Percentiles rank a stretch among this genome's conserved stretches.
Evolutionary conservation across 2,113 vertebrate species (phyloP).

Genomic region (Sprattus sprattus): DNA sequence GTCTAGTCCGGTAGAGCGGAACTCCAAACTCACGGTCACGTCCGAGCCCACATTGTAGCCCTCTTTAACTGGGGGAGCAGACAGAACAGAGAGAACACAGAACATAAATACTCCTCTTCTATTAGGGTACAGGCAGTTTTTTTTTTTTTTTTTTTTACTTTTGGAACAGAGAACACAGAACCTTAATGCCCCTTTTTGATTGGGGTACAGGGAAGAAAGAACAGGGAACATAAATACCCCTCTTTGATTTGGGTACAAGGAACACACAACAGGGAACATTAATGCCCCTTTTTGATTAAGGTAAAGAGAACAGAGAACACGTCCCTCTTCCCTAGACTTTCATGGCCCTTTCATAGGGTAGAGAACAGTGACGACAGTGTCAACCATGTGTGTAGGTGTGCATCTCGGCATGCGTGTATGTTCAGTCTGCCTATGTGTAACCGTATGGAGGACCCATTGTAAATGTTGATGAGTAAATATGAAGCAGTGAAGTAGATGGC

Average conservation of each 20-base stretch:
- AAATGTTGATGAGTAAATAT: no score
- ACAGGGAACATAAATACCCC: not conserved
- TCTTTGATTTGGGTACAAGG: not conserved
- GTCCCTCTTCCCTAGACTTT: no score
- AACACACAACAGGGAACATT: not conserved
- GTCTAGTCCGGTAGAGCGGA: constrained; percentile 74
- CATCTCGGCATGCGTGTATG: not conserved
- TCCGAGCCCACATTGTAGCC: constrained; percentile 92
- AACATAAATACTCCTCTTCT: not conserved
- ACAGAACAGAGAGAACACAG: not conserved
- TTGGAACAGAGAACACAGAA: not conserved
- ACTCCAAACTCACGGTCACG: constrained; percentile 81
- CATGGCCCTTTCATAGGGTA: no score
- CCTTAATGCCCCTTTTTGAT: no score
- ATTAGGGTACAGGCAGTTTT: not conserved
- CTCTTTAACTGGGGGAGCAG: constrained; percentile 75
- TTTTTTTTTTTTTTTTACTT: no score
- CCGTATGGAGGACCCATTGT: no score
- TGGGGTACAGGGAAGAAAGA: no score
- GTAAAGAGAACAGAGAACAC: not conserved
- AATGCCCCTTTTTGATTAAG: not conserved
- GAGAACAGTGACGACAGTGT: no score
- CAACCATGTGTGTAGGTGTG: no score
- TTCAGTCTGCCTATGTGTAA: not conserved
- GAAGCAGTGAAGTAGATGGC: not conserved